Base-by-base conservation (phyloP, 2,888 invertebrate genomes). In the Yponomeuta evonymella region DNA sequence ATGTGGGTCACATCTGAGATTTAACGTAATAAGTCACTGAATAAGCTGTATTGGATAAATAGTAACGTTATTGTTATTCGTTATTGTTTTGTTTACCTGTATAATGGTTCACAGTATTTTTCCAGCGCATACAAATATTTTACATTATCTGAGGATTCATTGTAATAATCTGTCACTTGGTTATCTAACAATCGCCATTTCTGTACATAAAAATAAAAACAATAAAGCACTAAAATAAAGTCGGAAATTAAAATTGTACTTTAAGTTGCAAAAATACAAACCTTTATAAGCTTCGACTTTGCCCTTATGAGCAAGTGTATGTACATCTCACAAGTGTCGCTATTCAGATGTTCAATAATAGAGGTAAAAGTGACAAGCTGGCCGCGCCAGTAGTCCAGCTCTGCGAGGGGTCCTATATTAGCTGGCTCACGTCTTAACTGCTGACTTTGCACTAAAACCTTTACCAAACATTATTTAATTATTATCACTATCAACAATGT, bases 101-200 rank as follows among this genome's bases (percentile, higher is more conserved):
- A 97, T 71, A 98, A 90, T 0, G 97, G 97, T 79, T 96, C 95
- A 84, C 96, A 97, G 83, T 96, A 97, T 82, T 95, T 96, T 82
- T 97, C 96, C 79, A 98, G 88, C 0, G 96, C 95, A 79, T 96
- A 96, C 75, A 98, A 93, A 86, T 96, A 98, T 80, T 96, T 96
- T 0, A 97, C 96, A 82, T 97, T 98, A 83, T 98, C 97, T 78
- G 94, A 94, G 0, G 97, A 95, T 88, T 97, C 96, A 80, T 97
- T 97, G 75, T 95, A 94, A 70, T 96, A 94, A 77, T 95, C 94
- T 2, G 95, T 96, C 1, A 97, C 95, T 77, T 95, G 94, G 75
- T 95, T 94, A 77, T 96, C 96, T 72, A 97, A 91, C 75, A 93
- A 93, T 76, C 94, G 94, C 97, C 97, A 98, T 88, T 94, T 95